Percentiles rank a stretch among this genome's conserved stretches.
phyloP scores from a whole-genome alignment of 2,888 invertebrate genomes.

The Cheilosia variabilis region DNA sequence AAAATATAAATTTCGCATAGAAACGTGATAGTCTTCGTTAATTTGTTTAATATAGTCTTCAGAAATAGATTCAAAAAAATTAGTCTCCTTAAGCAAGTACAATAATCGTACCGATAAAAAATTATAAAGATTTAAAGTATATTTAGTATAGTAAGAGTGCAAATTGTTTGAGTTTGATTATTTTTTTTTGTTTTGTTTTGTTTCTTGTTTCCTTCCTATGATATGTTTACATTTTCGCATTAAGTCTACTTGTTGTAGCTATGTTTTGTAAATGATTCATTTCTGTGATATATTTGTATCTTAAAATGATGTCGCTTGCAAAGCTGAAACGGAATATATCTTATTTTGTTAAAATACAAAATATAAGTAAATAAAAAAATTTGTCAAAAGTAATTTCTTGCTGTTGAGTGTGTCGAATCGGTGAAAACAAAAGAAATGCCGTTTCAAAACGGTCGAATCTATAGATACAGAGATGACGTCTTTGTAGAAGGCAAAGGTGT shows the following conservation, averaged over 20 bases:
- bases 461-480: no score
- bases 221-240: constrained; percentile 73
- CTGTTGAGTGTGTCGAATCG: constrained; percentile 37
- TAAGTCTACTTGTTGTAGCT: constrained; percentile 69
- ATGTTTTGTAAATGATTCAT: constrained; percentile 72
- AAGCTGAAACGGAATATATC: constrained; percentile 50
- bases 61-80: constrained; percentile 69
- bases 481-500: no score
- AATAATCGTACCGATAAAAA: constrained; percentile 69
- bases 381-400: background rate
- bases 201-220: constrained; percentile 63
- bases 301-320: constrained; percentile 74
- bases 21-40: constrained; percentile 75
- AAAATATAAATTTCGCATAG: constrained; percentile 52
- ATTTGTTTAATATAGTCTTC: constrained; percentile 69
- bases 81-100: constrained; percentile 72
- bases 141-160: constrained; percentile 68
- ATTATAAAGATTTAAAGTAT: constrained; percentile 70
- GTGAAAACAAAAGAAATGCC: no score
- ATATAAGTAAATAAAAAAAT: background rate
- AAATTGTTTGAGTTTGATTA: constrained; percentile 62
- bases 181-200: constrained; percentile 23
- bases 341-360: constrained; percentile 5
- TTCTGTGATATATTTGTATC: constrained; percentile 70
- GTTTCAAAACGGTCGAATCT: no score